Evolutionary conservation across 2,113 vertebrate species (phyloP).

Genomic region (Panthera leo): DNA sequence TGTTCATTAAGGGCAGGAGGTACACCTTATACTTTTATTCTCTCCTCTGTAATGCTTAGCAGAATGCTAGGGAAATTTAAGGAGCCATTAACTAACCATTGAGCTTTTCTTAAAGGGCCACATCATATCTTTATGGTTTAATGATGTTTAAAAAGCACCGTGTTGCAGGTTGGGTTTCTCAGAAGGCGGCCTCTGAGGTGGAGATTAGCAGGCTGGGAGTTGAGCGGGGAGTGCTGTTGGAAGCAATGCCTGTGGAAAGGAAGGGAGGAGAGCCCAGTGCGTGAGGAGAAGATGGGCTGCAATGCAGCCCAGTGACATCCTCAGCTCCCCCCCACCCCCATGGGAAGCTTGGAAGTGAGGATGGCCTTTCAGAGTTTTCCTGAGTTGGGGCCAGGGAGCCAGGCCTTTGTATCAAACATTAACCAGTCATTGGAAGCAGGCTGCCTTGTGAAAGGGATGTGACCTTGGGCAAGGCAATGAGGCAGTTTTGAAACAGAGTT

Average conservation of each 20-base stretch:
- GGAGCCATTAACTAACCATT: not conserved
- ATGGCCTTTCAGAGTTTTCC: not conserved
- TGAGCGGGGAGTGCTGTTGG: not conserved
- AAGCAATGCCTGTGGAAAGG: not conserved
- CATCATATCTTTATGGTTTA: not conserved
- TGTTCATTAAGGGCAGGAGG: not conserved
- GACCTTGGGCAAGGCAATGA: not conserved
- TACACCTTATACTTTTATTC: not conserved
- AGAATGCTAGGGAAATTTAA: not conserved
- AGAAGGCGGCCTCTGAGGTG: not conserved
- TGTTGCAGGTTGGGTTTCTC: not conserved
- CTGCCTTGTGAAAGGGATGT: not conserved
- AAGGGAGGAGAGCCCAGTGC: not conserved
- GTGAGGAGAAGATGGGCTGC: not conserved
- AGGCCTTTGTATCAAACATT: not conserved
- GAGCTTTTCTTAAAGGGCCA: conserved; percentile 3
- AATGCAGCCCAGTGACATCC: not conserved
- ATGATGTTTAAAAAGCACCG: not conserved
- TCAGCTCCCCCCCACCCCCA: not conserved
- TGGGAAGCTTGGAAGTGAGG: not conserved
- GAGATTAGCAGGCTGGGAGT: not conserved
- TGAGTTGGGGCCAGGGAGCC: not conserved
- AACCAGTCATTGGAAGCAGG: not conserved
- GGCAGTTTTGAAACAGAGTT: not conserved
- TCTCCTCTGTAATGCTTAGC: not conserved